phyloP scores from a whole-genome alignment of 2,888 invertebrate species.

The Colostygia pectinataria region DNA sequence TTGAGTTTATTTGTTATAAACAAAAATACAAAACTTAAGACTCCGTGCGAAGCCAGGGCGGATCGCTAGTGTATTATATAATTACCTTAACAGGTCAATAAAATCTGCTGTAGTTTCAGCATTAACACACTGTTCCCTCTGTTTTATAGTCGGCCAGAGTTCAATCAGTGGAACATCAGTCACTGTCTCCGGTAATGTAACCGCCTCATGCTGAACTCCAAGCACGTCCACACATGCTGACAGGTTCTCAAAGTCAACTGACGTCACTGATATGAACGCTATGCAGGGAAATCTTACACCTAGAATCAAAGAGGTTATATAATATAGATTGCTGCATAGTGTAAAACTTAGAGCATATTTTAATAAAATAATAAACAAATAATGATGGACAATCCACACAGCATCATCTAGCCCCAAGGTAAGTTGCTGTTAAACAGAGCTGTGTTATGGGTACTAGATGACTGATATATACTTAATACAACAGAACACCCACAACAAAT shows the following conservation, averaged over 20 bases:
- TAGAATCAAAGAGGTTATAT: conserved; percentile 37
- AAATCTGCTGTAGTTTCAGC: conserved; percentile 84
- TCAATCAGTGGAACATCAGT: conserved; percentile 84
- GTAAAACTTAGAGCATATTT: too few relatives aligned
- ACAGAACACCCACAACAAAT: too few relatives aligned
- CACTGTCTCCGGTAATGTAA: conserved; percentile 83
- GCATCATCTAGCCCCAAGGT: too few relatives aligned
- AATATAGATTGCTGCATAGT: not conserved
- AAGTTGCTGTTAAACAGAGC: too few relatives aligned
- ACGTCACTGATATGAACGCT: conserved; percentile 82
- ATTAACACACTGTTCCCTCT: conserved; percentile 82
- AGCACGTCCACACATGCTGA: conserved; percentile 83
- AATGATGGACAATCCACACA: too few relatives aligned
- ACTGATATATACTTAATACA: too few relatives aligned
- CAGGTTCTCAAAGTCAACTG: conserved; percentile 80
- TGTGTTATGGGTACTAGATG: too few relatives aligned
- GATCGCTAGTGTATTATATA: too few relatives aligned
- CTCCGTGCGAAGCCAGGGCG: too few relatives aligned
- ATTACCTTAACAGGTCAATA: conserved; percentile 83
- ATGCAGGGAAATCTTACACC: conserved; percentile 86
- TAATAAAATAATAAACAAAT: too few relatives aligned
- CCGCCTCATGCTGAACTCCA: conserved; percentile 85
- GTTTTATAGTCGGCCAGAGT: conserved; percentile 85
- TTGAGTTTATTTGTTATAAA: too few relatives aligned
- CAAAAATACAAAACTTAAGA: too few relatives aligned